Conservation (phyloP, 2,888 invertebrate species). For the Thymelicus acteon region DNA sequence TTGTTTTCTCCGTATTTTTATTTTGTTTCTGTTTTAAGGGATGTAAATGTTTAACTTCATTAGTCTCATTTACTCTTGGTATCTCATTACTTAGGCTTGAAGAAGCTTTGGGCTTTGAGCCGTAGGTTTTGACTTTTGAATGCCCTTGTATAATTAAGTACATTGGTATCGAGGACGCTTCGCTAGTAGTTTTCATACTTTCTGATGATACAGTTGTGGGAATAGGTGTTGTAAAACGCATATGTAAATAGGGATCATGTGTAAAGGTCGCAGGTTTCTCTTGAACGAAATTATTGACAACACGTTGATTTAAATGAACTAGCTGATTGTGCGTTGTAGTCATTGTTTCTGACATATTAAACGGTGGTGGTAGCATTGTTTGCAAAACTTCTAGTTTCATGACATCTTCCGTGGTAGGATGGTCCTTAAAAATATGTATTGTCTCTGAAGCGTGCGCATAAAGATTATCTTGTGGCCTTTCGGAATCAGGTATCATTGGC, state of each 20-base stretch:
- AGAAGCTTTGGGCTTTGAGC: conserved; percentile 82
- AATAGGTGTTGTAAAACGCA: conserved; percentile 78
- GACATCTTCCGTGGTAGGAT: conserved; percentile 54
- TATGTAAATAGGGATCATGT: conserved; percentile 74
- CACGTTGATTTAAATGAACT: conserved; percentile 59
- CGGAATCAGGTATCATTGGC: conserved; percentile 72
- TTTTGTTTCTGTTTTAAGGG: conserved; percentile 66
- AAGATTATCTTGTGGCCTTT: conserved; percentile 72
- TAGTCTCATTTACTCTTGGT: conserved; percentile 76
- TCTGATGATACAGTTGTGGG: conserved; percentile 82
- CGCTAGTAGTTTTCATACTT: conserved; percentile 57
- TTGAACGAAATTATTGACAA: conserved; percentile 51
- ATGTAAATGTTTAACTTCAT: conserved; percentile 85
- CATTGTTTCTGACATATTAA: conserved; percentile 57
- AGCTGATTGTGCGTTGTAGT: conserved; percentile 51
- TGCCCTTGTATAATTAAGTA: conserved; percentile 94
- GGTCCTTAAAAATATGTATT: conserved; percentile 69
- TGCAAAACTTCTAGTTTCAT: conserved; percentile 82
- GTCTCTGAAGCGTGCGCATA: conserved; percentile 77
- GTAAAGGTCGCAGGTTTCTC: conserved; percentile 57
- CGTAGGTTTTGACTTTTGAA: conserved; percentile 93
- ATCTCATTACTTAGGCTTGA: conserved; percentile 81
- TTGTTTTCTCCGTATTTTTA: conserved; percentile 61
- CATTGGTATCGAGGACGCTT: conserved; percentile 86
- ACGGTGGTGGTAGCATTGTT: conserved; percentile 86